Conservation (phyloP, 2,888 invertebrate species). For the Drosophila nr. medialis region DNA sequence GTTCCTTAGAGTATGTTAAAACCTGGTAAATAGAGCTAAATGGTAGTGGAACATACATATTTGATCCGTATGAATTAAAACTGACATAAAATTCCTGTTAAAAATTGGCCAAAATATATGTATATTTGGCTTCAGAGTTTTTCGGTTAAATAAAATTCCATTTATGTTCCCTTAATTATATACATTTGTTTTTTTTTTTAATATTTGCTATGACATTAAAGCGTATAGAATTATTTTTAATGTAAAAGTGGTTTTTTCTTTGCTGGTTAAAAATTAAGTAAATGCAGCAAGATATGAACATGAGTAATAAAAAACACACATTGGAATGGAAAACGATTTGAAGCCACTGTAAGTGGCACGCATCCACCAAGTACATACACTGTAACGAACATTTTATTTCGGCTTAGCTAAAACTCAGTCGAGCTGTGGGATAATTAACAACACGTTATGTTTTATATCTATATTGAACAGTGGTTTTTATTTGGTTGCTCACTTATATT, state of each 20-base stretch:
- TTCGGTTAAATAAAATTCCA: not conserved
- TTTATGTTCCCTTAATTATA: not conserved
- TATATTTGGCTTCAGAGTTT: not conserved
- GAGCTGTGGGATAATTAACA: no score
- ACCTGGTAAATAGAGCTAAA: not conserved
- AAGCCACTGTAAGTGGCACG: conserved; percentile 5
- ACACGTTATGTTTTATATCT: no score
- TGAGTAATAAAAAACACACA: no score
- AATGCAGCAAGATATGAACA: no score
- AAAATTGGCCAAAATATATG: not conserved
- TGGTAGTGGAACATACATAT: not conserved
- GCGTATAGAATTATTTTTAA: not conserved
- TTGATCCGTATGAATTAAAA: not conserved
- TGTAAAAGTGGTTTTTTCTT: not conserved
- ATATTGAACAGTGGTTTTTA: no score
- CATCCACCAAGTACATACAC: not conserved
- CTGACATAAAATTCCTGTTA: not conserved
- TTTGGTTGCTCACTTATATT: no score
- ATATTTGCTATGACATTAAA: not conserved
- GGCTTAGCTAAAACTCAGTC: no score
- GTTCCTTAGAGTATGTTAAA: not conserved
- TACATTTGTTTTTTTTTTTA: no score
- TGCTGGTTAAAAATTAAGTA: no score
- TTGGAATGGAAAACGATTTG: not conserved
- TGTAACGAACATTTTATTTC: no score